Base-by-base conservation (phyloP, 2,888 invertebrate genomes). In the Thumatha senex region DNA sequence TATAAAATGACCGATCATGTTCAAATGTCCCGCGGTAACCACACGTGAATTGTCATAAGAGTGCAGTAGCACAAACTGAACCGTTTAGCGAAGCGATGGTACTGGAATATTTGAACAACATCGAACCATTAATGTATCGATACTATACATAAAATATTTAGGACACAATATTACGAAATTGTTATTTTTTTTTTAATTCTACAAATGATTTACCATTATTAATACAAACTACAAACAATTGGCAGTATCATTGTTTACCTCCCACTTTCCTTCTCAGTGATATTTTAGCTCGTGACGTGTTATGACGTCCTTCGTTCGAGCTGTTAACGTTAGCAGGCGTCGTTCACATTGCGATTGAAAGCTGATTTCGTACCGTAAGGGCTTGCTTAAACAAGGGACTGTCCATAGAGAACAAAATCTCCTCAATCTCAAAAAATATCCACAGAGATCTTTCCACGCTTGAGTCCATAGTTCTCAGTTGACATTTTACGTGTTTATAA, bases 221-320 rank as follows among this genome's bases (percentile, higher is more conserved):
- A 72, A 76, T 84, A 86, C 80, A 85, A 84, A 82, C 88, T 89
- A 89, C 86, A 83, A 86, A 85, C 89, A 86, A 89, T 89, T 90
- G 90, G 89, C 90, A 90, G 90, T 90, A 89, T 87, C 63, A 66
- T 84, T 76, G 72, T 83, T 86, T 78, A 78, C 74, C 78, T 78
- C 74, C 45, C 78, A 71, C 70, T 74, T 70, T 72, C 70, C 44
- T 70, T 76, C 76, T 67, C 79, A 74, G 29, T 86, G 88, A 87
- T 86, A 86, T 84, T 54, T 72, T 70, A 63, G 69, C 72, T 74
- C 80, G 76, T 68, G 73, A 64, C 75, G 72, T 69, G 69, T 62
- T 61, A 61, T 57, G 53, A 48, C 46, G 41, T 39, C 46, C 39
- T 36, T 48, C 52, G 36, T 33, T 40, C 48, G 36, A 39, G 42